Evolutionary conservation across 2,113 vertebrate species (phyloP), one percentile per base, ranked within the genome.

Genomic region (Pungitius pungitius): DNA sequence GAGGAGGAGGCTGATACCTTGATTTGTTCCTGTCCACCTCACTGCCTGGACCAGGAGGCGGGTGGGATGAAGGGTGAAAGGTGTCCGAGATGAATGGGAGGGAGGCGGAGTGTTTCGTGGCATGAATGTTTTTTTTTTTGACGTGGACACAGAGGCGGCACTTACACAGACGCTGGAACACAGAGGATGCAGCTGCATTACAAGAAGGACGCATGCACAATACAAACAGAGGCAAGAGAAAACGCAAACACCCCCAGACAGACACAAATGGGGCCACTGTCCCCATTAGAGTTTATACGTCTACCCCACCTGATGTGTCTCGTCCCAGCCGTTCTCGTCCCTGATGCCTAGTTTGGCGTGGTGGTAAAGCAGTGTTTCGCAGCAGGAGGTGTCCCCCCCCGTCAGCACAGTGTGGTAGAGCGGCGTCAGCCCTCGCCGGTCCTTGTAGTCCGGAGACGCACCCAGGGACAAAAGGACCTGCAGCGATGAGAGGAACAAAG

Each of bases 321-420:
- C 96, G 51, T 97, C 96, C 96, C 96, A 97, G 88, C 96, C 96
- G 15, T 97, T 97, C 92, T 97, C 96, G 1, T 97, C 96, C 18
- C 94, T 91, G 40, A 95, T 90, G 58, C 96, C 96, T 80, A 97
- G 89, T 82, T 94, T 94, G 78, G 95, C 95, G 35, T 92, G 93
- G 90, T 97, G 95, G 88, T 93, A 96, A 2, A 97, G 94, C 57
- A 97, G 93, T 33, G 96, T 95, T 89, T 97, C 96, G 6, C 96
- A 97, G 92, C 96, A 97, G 81, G 95, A 96, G 67, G 96, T 96
- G 85, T 97, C 96, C 0, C 96, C 96, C 66, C 96, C 96, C 39
- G 95, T 96, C 94, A 98, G 95, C 65, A 96, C 96, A 55, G 96
- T 96, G 90, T 98, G 96, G 91, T 97, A 98, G 17, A 97, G 93